A percentile compares a stretch with the other conserved stretches of the same genome.
These are phyloP conservation scores for Psittacula cyanocephala DNA, from an alignment of 2,113 vertebrate species.

Conservation along the genomic window DNA sequence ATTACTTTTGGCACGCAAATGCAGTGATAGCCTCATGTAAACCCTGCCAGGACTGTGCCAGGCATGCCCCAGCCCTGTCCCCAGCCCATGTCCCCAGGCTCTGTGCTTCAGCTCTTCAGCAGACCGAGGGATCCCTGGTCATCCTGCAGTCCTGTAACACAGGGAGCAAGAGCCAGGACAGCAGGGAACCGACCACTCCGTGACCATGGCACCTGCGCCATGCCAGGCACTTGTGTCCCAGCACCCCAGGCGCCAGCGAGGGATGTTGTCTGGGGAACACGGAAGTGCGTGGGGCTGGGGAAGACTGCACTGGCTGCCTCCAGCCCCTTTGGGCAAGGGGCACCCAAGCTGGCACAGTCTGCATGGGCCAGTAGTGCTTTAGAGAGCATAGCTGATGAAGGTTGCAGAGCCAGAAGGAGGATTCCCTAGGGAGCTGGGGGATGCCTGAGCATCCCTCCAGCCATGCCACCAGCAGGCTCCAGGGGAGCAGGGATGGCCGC, in stretches of 20 bases:
- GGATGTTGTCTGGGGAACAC: neutral
- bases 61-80: neutral
- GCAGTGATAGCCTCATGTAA: neutral
- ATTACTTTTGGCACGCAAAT: constrained; percentile 40
- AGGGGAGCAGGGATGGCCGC: neutral
- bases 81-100: neutral
- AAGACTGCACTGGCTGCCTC: neutral
- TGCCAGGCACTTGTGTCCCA: rapidly evolving
- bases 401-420: neutral
- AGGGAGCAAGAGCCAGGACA: neutral
- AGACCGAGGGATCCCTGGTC: neutral
- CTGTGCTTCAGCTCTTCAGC: neutral
- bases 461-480: neutral
- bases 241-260: neutral
- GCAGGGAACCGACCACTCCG: neutral
- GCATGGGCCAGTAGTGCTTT: neutral
- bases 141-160: rapidly evolving
- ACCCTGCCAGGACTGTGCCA: neutral
- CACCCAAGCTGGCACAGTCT: neutral
- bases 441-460: neutral
- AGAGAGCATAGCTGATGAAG: neutral
- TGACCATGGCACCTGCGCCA: rapidly evolving
- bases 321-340: neutral
- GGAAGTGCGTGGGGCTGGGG: neutral
- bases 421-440: neutral